Evolutionary conservation across 2,113 vertebrate genomes (phyloP), one percentile per base, ranked within the genome.

Genomic region (Phaethon lepturus): DNA sequence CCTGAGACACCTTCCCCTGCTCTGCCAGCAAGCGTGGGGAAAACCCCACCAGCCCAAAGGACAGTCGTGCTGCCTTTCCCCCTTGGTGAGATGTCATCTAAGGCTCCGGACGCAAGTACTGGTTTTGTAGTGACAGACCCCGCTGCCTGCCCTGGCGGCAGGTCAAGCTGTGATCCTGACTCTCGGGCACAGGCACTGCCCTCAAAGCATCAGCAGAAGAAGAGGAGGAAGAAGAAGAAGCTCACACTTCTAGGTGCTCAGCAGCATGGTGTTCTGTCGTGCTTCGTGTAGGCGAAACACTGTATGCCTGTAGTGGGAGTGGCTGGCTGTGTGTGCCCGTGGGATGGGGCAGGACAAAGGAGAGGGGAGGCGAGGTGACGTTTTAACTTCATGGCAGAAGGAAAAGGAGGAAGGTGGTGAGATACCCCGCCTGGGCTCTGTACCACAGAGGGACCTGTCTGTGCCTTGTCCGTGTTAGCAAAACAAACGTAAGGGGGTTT

Each of bases 231-330:
- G 31, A 86, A 88, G 50, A 97, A 81, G 97, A 88, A 72, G 26
- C 84, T 80, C 10, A 3, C 14, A 0, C 13, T 55, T 20, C 14
- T 76, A 97, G 97, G 96, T 97, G 97, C 92, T 91, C 47, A 31
- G 50, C 3, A 1, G 25, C 3, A 1, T 8, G 40, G 53, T 25
- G 3, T 49, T 74, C 13, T 44, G 35, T 45, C 4, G 5, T 17
- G 45, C 52, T 62, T 18, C 1, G 0, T 33, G 74, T 59, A n/a
- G 38, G 52, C 50, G 22, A 9, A 55, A 11, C 9, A 6, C 20
- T 2, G 2, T 53, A 0, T 62, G 58, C 19, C 24, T 0, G 2
- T 63, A 0, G 6, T 0, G 2, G 73, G 87, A 55, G 8, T 29
- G 71, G 63, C 64, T 26, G 85, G 72, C 59, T 44, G 38, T 0